These are phyloP conservation scores for Hermaeophaga mercurialis DNA, from an alignment of 2,888 invertebrate genomes.

Conservation along the genomic window DNA sequence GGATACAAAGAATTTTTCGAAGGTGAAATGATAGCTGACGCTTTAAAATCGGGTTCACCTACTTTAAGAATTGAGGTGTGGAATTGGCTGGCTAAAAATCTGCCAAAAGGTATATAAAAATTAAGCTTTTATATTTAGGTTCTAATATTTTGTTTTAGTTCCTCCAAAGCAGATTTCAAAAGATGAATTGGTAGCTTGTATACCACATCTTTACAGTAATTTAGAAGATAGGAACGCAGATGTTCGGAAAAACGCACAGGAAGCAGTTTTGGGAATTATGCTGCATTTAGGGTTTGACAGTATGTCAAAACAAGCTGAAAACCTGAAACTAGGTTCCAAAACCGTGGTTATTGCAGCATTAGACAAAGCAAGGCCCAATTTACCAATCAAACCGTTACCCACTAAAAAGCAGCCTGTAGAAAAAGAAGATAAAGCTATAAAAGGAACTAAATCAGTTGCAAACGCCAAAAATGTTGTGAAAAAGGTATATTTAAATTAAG, in stretches of 20 bases:
- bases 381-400: conserved; percentile 79
- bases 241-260: conserved; percentile 87
- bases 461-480: conserved; percentile 61
- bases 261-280: conserved; percentile 91
- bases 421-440: conserved; percentile 60
- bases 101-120: conserved; percentile 68
- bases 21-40: conserved; percentile 87
- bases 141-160: conserved; percentile 55
- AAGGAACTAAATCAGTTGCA: conserved; percentile 63
- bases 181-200: conserved; percentile 78
- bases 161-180: conserved; percentile 77
- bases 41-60: conserved; percentile 84
- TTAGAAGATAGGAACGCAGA: conserved; percentile 91
- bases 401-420: conserved; percentile 66
- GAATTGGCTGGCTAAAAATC: conserved; percentile 82
- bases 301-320: conserved; percentile 77
- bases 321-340: conserved; percentile 81
- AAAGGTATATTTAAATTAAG: too few relatives aligned
- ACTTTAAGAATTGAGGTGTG: conserved; percentile 80
- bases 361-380: conserved; percentile 83
- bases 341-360: conserved; percentile 76
- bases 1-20: conserved; percentile 84
- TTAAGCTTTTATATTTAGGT: neutral
- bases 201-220: conserved; percentile 79
- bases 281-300: conserved; percentile 85